These are phyloP conservation scores for Drosophila austrosaltans DNA, from an alignment of 2,888 invertebrate species.

Conservation along the genomic window DNA sequence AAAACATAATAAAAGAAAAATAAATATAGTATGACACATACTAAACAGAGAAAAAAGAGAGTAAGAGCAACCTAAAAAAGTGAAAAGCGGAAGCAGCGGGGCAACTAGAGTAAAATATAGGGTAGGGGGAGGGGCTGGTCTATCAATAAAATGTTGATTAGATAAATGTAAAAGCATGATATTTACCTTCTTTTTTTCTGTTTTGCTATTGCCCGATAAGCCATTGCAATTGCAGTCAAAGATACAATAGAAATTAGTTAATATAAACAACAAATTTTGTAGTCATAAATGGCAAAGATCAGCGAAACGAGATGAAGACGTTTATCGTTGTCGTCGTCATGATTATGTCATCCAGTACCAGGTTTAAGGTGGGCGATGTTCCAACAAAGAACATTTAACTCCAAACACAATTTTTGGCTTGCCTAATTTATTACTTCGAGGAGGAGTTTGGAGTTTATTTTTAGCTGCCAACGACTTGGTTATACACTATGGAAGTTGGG, in stretches of 20 bases:
- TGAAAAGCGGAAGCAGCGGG: slow-evolving; percentile 9
- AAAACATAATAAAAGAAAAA: not conserved
- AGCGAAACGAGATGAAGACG: not conserved
- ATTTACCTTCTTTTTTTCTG: not conserved
- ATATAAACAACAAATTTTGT: not conserved
- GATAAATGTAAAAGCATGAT: not conserved
- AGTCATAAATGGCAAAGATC: slow-evolving; percentile 8
- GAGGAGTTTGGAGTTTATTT: too few relatives aligned
- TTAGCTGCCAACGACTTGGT: too few relatives aligned
- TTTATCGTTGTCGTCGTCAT: not conserved
- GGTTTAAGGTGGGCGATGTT: not conserved
- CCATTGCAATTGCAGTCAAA: not conserved
- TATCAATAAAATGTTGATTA: slow-evolving; percentile 6
- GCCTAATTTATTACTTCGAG: too few relatives aligned
- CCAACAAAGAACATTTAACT: not conserved
- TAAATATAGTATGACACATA: slow-evolving; percentile 9
- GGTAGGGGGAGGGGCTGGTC: not conserved
- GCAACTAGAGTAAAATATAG: not conserved
- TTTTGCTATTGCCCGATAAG: not conserved
- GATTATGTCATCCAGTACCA: slow-evolving; percentile 4
- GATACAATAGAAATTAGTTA: not conserved
- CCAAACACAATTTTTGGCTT: too few relatives aligned
- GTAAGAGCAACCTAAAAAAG: not conserved
- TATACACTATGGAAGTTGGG: too few relatives aligned
- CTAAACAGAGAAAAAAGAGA: not conserved